These are phyloP conservation scores for Octodonta nipae DNA, from an alignment of 2,888 invertebrate genomes.

Conservation along the genomic window DNA sequence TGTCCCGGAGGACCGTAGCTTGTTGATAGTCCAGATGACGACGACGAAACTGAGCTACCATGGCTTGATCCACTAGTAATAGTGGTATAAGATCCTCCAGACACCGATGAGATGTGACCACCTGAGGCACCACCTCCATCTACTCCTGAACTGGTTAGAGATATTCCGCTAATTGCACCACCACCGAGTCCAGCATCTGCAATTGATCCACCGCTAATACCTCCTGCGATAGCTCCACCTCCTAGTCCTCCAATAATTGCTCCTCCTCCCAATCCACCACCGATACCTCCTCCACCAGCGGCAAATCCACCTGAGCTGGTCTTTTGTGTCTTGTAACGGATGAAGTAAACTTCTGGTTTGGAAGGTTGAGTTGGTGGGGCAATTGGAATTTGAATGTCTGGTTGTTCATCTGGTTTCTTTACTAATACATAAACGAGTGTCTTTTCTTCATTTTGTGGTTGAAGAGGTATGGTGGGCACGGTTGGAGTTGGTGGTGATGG, in stretches of 20 bases:
- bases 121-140: conserved; percentile 4
- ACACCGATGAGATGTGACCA: conserved; percentile 9
- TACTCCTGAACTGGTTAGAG: conserved; percentile 5
- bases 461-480: conserved; percentile 62
- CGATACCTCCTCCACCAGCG: conserved; percentile 6
- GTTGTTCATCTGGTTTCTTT: conserved; percentile 75
- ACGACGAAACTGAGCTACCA: conserved; percentile 9
- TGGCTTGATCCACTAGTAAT: neutral
- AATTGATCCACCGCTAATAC: conserved; percentile 9
- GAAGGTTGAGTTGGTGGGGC: conserved; percentile 69
- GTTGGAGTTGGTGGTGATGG: conserved; percentile 49
- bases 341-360: conserved; percentile 85
- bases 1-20: conserved; percentile 32
- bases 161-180: conserved; percentile 4
- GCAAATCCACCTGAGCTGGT: conserved; percentile 27
- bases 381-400: conserved; percentile 64
- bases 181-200: conserved; percentile 5
- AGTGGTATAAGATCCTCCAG: conserved; percentile 8
- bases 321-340: conserved; percentile 65
- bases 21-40: conserved; percentile 17
- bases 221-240: conserved; percentile 7
- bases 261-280: conserved; percentile 15
- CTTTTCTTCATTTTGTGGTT: conserved; percentile 72
- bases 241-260: conserved; percentile 31
- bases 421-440: conserved; percentile 79